phyloP scores from a whole-genome alignment of 1,140 invertebrate genomes.

The Cryptotermes secundus region DNA sequence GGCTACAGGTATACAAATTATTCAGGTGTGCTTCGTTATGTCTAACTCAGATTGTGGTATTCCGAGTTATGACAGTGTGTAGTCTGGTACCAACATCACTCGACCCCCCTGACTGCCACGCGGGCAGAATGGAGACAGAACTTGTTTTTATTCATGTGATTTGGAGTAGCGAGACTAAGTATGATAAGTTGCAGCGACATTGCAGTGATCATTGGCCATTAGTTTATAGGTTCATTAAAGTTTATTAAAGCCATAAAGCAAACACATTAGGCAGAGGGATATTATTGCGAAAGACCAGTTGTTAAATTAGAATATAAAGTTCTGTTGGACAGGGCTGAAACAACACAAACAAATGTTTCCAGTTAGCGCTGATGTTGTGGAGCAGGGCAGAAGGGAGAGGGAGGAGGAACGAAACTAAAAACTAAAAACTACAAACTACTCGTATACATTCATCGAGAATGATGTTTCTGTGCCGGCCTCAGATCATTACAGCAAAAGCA shows the following conservation, averaged over 20 bases:
- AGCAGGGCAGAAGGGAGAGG: not conserved
- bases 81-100: too few relatives aligned
- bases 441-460: not conserved
- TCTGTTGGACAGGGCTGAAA: not conserved
- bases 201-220: not conserved
- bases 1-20: too few relatives aligned
- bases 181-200: not conserved
- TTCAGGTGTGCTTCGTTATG: too few relatives aligned
- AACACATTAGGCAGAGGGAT: not conserved
- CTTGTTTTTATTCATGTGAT: not conserved
- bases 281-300: not conserved
- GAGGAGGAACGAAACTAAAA: not conserved
- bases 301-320: not conserved
- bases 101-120: too few relatives aligned
- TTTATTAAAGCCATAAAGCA: not conserved
- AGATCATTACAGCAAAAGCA: too few relatives aligned
- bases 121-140: not conserved
- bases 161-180: not conserved
- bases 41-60: too few relatives aligned
- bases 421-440: too few relatives aligned
- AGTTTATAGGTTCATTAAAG: constrained; percentile 5
- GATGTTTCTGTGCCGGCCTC: too few relatives aligned
- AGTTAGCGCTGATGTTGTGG: not conserved
- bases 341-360: not conserved
- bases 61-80: too few relatives aligned